Evolutionary conservation across 2,797 vertebrate genomes (phyloP).

Genomic region (Hyperoplus lanceolatus): DNA sequence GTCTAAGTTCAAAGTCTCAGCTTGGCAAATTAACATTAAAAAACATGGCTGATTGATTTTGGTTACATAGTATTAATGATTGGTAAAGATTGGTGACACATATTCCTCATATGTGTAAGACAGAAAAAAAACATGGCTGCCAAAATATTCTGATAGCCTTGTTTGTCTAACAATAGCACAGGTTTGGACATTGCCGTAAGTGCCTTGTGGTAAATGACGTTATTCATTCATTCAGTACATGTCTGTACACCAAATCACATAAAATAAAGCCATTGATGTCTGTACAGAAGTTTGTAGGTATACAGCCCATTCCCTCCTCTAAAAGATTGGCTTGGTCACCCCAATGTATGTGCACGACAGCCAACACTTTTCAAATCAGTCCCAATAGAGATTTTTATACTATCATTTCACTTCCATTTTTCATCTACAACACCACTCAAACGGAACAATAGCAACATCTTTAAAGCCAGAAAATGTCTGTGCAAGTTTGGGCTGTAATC

Average conservation of each 20-base stretch:
- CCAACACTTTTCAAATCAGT: conserved; percentile 29
- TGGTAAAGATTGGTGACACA: neutral
- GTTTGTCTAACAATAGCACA: conserved; percentile 1
- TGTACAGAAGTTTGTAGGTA: conserved; percentile 38
- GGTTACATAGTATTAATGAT: conserved; percentile 33
- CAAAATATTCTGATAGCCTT: neutral
- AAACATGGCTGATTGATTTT: conserved; percentile 35
- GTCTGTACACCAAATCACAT: conserved; percentile 19
- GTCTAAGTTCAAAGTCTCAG: neutral
- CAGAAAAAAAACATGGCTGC: neutral
- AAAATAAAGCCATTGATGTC: conserved; percentile 47
- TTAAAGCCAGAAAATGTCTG: conserved; percentile 37
- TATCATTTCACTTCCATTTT: neutral
- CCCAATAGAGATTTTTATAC: conserved; percentile 1
- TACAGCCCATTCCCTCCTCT: conserved; percentile 15
- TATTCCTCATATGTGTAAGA: neutral
- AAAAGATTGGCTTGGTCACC: conserved; percentile 11
- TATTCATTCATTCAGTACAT: conserved; percentile 4
- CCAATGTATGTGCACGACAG: conserved; percentile 31
- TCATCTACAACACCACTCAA: conserved; percentile 5
- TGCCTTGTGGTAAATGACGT: conserved; percentile 1
- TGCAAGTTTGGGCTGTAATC: conserved; percentile 12
- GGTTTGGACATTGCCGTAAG: conserved; percentile 13
- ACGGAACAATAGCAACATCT: conserved; percentile 9
- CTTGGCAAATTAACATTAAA: neutral